These are phyloP conservation scores for Cecropterus lyciades DNA, from an alignment of 1,140 invertebrate genomes.

Conservation along the genomic window DNA sequence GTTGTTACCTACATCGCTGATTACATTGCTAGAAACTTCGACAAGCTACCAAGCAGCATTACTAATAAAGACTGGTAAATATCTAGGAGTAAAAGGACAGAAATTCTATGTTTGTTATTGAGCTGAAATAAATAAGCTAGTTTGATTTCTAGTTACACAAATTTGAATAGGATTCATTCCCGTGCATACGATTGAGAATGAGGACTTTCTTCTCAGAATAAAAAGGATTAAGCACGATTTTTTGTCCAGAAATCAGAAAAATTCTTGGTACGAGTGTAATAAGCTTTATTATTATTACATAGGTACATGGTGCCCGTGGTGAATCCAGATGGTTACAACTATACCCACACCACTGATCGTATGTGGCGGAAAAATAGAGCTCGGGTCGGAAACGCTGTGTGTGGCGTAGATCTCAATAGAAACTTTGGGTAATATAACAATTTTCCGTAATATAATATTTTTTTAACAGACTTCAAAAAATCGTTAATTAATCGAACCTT, in stretches of 20 bases:
- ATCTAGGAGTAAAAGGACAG: background rate
- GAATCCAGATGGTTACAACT: slow-evolving; percentile 91
- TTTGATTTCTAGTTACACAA: too few species aligned
- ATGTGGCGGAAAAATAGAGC: slow-evolving; percentile 90
- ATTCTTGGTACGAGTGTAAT: background rate
- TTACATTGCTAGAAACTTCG: slow-evolving; percentile 62
- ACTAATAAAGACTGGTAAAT: slow-evolving; percentile 77
- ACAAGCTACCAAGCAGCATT: slow-evolving; percentile 51
- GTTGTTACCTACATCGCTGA: slow-evolving; percentile 85
- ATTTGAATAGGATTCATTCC: too few species aligned
- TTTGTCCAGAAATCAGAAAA: too few species aligned
- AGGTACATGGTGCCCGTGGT: slow-evolving; percentile 88
- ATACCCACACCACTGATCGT: slow-evolving; percentile 85
- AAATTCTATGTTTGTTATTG: background rate
- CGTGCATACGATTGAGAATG: too few species aligned
- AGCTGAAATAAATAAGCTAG: too few species aligned
- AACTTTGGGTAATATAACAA: slow-evolving; percentile 86
- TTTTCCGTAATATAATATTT: too few species aligned
- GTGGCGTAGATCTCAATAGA: slow-evolving; percentile 88
- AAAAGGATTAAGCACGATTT: too few species aligned
- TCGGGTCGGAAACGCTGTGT: slow-evolving; percentile 70
- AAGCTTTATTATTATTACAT: slow-evolving; percentile 48
- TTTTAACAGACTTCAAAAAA: too few species aligned
- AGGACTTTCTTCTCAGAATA: too few species aligned
- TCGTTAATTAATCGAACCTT: too few species aligned